Percentiles rank a stretch among this genome's conserved stretches.
Conservation (phyloP, 2,888 invertebrate genomes). For the Meiosimyza platycephala region DNA sequence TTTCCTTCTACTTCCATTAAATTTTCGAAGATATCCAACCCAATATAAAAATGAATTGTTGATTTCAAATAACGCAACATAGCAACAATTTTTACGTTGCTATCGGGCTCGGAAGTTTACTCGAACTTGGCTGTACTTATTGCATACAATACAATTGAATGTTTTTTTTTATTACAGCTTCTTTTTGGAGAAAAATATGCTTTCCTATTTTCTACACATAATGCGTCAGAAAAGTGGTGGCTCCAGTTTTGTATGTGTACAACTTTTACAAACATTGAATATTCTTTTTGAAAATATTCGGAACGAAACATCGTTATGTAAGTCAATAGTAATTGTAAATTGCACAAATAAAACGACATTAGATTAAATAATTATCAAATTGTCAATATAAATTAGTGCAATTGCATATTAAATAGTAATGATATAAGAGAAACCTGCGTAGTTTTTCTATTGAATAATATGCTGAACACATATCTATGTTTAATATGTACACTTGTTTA, state of each 20-base stretch:
- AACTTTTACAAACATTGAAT: conserved; percentile 96
- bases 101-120: too few relatives aligned
- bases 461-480: neutral
- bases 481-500: too few relatives aligned
- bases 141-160: neutral
- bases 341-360: neutral
- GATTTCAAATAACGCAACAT: too few relatives aligned
- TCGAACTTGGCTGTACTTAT: too few relatives aligned
- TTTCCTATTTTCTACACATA: conserved; percentile 96
- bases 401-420: conserved; percentile 4
- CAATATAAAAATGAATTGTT: too few relatives aligned
- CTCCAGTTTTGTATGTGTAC: conserved; percentile 95
- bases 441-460: conserved; percentile 1
- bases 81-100: too few relatives aligned
- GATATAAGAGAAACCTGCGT: too few relatives aligned
- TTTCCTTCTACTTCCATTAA: too few relatives aligned
- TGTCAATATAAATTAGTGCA: too few relatives aligned
- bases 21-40: too few relatives aligned
- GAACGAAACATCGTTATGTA: conserved; percentile 98
- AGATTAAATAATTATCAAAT: too few relatives aligned
- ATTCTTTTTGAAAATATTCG: conserved; percentile 99
- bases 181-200: conserved; percentile 99
- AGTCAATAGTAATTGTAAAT: conserved; percentile 68
- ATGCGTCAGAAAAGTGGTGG: conserved; percentile 97
- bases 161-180: conserved; percentile 75